phyloP scores from a whole-genome alignment of 2,113 vertebrate species.

The Tinamus guttatus region DNA sequence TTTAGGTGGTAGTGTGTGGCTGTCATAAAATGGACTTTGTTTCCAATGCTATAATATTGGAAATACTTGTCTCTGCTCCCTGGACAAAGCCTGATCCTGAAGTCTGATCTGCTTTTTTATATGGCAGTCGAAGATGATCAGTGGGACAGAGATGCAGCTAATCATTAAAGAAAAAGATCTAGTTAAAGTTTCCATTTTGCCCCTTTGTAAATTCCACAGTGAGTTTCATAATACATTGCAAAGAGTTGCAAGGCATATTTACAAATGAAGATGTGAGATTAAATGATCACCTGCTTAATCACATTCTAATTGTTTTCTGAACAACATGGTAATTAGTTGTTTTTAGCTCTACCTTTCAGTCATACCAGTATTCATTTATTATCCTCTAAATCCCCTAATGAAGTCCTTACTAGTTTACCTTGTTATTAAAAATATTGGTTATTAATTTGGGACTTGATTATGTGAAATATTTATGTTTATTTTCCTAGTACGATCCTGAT shows the following conservation, averaged over 20 bases:
- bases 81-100: background rate
- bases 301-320: background rate
- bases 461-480: background rate
- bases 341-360: background rate
- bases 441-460: background rate
- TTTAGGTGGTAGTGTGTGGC: background rate
- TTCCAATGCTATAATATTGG: background rate
- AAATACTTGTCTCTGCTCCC: background rate
- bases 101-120: background rate
- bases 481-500: background rate
- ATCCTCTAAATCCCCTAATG: background rate
- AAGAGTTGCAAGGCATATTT: background rate
- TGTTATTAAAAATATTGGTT: background rate
- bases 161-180: background rate
- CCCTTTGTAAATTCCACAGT: background rate
- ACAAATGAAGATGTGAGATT: background rate
- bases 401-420: background rate
- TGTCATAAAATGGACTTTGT: background rate
- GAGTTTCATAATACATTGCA: background rate
- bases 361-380: background rate
- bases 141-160: background rate
- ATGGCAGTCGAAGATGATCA: background rate
- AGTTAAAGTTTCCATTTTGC: background rate
- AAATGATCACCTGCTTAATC: background rate
- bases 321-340: background rate